Evolutionary conservation across 2,888 invertebrate species (phyloP), one percentile per base, ranked within the genome.

Genomic region (Plusia festucae): DNA sequence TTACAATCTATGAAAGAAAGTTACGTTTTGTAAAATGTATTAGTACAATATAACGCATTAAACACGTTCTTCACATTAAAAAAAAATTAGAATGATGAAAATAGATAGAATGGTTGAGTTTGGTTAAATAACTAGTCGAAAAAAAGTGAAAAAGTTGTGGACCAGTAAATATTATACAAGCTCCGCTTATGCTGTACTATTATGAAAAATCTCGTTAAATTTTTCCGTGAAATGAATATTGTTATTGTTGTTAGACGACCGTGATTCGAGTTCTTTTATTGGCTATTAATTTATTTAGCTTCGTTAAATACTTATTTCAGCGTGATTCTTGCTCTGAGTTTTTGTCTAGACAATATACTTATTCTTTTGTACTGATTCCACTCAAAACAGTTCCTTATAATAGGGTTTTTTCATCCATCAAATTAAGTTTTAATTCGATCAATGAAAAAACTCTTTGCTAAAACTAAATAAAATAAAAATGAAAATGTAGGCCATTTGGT

Each of bases 201-300:
- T 9, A 52, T 34, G 20, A 57, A 62, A 7, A 24, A 44, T 16
- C 16, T 27, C 52, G 40, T 53, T 24, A 51, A 40, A 53, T 55
- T 68, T 74, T 70, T 77, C 46, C 51, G n/a, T 53, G 30, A 62
- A 71, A 63, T 71, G 55, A 65, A 74, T 76, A 68, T 71, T 30
- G 60, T 68, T 70, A 76, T 59, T 68, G 60, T 71, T 68, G 60
- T 59, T 18, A 30, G 30, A 30, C 60, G 58, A 55, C 32, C 60
- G 51, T 65, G 53, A 71, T 51, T 52, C 54, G 27, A 65, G 60
- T 57, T 55, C 66, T 75, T 74, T 69, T 75, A 77, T 72, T 69
- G 76, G 65, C 61, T 78, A 73, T 70, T 73, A 70, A 78, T 66
- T 70, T 70, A 78, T 70, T 76, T 63, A 73, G 70, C 78, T 78